Evolutionary conservation across 2,113 vertebrate genomes (phyloP).

Genomic region (Baryphthengus martii): DNA sequence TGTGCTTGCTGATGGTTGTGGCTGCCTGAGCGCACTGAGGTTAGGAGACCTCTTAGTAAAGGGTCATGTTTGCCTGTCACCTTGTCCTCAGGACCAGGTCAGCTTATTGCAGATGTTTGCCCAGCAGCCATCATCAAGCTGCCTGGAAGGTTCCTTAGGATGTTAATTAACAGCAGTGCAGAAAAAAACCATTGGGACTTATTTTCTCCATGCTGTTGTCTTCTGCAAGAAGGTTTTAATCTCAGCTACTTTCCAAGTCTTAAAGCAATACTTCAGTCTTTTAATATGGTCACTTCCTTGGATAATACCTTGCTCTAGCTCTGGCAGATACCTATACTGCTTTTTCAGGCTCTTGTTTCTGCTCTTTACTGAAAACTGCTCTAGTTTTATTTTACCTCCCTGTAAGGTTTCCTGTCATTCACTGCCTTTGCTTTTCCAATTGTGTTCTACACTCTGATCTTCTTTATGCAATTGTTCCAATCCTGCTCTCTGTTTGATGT

Average conservation of each 20-base stretch:
- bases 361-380: not conserved
- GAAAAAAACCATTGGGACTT: not conserved
- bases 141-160: not conserved
- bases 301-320: not conserved
- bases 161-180: not conserved
- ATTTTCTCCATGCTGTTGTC: not conserved
- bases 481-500: conserved; percentile 38
- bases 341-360: not conserved
- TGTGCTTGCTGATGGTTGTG: not conserved
- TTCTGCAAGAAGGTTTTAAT: not conserved
- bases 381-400: not conserved
- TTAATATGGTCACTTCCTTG: not conserved
- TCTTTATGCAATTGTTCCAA: conserved; percentile 60
- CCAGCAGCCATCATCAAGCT: not conserved
- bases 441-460: conserved; percentile 4
- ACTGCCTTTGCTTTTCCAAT: conserved; percentile 35
- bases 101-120: not conserved
- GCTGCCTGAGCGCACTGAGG: not conserved
- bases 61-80: not conserved
- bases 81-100: not conserved
- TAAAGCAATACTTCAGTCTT: not conserved
- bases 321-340: not conserved
- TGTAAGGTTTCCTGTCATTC: conserved; percentile 13
- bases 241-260: not conserved
- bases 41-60: not conserved